Percentiles rank a stretch among this genome's conserved stretches.
phyloP scores from a whole-genome alignment of 2,113 vertebrate species.

The Ictalurus furcatus region DNA sequence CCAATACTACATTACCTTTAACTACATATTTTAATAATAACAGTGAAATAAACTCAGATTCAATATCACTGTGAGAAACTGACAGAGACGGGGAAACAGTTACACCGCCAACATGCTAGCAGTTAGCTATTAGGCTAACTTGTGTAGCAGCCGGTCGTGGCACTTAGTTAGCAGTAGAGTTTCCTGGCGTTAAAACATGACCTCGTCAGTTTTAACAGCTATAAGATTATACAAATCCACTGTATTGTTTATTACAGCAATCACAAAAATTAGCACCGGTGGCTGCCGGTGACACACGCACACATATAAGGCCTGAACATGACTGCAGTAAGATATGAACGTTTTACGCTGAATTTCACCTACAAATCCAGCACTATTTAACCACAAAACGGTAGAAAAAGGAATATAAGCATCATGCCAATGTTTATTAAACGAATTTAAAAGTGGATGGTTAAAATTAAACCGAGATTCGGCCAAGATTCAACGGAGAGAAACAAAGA shows the following conservation, averaged over 20 bases:
- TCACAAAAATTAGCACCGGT: not conserved
- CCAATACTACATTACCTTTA: no score
- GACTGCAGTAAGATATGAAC: not conserved
- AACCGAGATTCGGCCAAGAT: constrained; percentile 66
- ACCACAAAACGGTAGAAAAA: not conserved
- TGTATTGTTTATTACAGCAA: not conserved
- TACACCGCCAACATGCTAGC: not conserved
- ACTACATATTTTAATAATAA: not conserved
- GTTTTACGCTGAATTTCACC: not conserved
- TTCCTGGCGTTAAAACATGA: not conserved
- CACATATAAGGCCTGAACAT: constrained; percentile 30
- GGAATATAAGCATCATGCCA: not conserved
- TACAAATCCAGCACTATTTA: not conserved
- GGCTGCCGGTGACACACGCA: not conserved
- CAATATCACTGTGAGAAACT: not conserved
- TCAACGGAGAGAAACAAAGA: not conserved
- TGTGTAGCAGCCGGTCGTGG: not conserved
- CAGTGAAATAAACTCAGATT: not conserved
- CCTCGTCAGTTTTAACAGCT: not conserved
- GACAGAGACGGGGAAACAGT: not conserved
- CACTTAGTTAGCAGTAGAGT: not conserved
- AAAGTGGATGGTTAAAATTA: constrained; percentile 61
- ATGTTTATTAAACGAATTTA: not conserved
- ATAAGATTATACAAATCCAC: not conserved
- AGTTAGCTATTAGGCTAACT: not conserved